Base-by-base conservation (phyloP, 2,113 vertebrate species). In the Lagenorhynchus albirostris region DNA sequence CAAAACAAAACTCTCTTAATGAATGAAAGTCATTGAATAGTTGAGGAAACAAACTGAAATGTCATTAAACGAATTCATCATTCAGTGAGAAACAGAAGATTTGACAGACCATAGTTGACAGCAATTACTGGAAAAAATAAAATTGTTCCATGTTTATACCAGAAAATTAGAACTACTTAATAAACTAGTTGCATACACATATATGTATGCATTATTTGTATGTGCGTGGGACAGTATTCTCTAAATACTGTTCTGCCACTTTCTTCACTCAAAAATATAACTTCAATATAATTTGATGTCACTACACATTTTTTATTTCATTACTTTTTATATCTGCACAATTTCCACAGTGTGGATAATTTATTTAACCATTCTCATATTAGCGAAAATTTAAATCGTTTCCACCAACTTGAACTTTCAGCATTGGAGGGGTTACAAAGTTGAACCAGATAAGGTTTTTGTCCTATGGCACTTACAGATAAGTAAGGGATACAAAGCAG, bases 31-130 rank as follows among this genome's bases (percentile, higher is more conserved):
- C 6, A 89, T 15, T 85, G 25, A 73, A 73, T 18, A 89, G 44
- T 74, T 95, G 14, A 94, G 47, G 47, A 95, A 92, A 80, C 50
- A 97, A 97, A 88, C 8, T 84, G 41, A 91, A 87, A 91, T 77
- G 31, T 74, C n/a, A 93, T 36, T 79, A 83, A 86, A 94, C 1
- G 31, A 73, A 96, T 53, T 70, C 15, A 83, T 90, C 71, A 92
- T 71, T 92, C 79, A 92, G 23, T 47, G 62, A 82, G 44, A 95
- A 82, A 79, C 10, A 38, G 31, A 67, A 58, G 26, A 82, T 91
- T 84, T 93, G 21, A 95, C 68, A 95, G 36, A 83, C 58, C 20
- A 87, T 5, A 71, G 33, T 31, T 91, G 8, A 83, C 8, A 70
- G 26, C 11, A 90, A 80, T 86, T 82, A 62, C 31, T 70, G 25